Conservation (phyloP, 1,140 invertebrate species). For the Diorhabda elongata region DNA sequence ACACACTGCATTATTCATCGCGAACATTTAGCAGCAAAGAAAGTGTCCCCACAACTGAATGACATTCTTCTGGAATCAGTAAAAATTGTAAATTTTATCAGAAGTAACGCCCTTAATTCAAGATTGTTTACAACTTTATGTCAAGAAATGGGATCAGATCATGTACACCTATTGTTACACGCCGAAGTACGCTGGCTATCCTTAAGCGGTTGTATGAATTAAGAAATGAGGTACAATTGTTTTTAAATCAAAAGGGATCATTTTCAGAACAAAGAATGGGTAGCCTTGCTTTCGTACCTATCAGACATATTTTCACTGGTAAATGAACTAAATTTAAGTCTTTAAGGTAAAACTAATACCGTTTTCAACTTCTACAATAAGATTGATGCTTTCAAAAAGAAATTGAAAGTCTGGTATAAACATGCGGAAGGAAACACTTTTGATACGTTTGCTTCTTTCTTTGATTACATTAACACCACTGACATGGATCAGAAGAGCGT, state of each 20-base stretch:
- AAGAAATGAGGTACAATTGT: slow-evolving; percentile 6
- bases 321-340: slow-evolving; percentile 16
- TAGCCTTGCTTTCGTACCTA: slow-evolving; percentile 17
- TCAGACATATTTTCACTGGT: slow-evolving; percentile 17
- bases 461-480: slow-evolving; percentile 1
- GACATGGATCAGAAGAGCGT: slow-evolving; percentile 6
- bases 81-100: slow-evolving; percentile 19
- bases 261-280: slow-evolving; percentile 16
- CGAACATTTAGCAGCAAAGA: slow-evolving; percentile 8
- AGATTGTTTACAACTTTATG: slow-evolving; percentile 13
- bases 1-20: slow-evolving; percentile 16
- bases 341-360: slow-evolving; percentile 16
- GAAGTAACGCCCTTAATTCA: slow-evolving; percentile 5
- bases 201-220: slow-evolving; percentile 17
- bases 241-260: slow-evolving; percentile 8
- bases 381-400: slow-evolving; percentile 8
- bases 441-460: neutral
- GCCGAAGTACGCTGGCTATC: slow-evolving; percentile 20
- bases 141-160: slow-evolving; percentile 14
- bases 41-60: slow-evolving; percentile 6
- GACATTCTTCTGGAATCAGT: slow-evolving; percentile 1
- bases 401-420: slow-evolving; percentile 12
- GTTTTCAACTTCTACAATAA: slow-evolving; percentile 4
- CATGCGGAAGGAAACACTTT: neutral
- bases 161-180: slow-evolving; percentile 15